Evolutionary conservation across 2,888 invertebrate genomes (phyloP), one percentile per base, ranked within the genome.

Genomic region (Diaperis boleti): DNA sequence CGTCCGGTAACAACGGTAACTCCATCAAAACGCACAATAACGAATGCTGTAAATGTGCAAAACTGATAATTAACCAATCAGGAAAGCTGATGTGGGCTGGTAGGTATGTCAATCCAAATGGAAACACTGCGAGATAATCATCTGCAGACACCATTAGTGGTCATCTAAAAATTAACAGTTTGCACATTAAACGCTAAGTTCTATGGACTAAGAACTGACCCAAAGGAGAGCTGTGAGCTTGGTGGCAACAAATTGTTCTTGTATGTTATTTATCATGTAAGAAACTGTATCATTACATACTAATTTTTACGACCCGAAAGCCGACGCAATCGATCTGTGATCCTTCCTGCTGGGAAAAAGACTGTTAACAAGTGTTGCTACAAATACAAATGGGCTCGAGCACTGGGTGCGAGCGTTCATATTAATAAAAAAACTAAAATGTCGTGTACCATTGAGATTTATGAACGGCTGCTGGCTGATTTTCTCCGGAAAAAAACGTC

Each of bases 301-400:
- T 39, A 39, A 39, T 39, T 39, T 15, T 39, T 39, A 6, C 15
- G n/a, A 6, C 15, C 5, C 15, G 39, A 39, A 39, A 15, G n/a
- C 15, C 15, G 22, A 17, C 13, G n/a, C 15, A 39, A 39, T 39
- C 39, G 39, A 39, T 39, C 15, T 39, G 15, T 39, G 39, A 15
- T 39, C 13, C 14, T 10, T 35, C 49, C 49, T 10, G 49, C 49
- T 50, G 49, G 33, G 49, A 50, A 50, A 50, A 50, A 33, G 35
- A 15, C 49, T 35, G 18, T 35, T 50, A 50, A 50, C 47, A 33
- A 50, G 49, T 50, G 49, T 35, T 50, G 35, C n/a, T 50, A 50
- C 33, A 50, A 50, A 35, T 50, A 42, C 42, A 20, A 42, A 42
- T 39, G 26, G 47, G 31, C 15, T 13, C n/a, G 39, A 39, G 47